phyloP scores from a whole-genome alignment of 2,113 vertebrate species.

The Leptobrachium ailaonicum region DNA sequence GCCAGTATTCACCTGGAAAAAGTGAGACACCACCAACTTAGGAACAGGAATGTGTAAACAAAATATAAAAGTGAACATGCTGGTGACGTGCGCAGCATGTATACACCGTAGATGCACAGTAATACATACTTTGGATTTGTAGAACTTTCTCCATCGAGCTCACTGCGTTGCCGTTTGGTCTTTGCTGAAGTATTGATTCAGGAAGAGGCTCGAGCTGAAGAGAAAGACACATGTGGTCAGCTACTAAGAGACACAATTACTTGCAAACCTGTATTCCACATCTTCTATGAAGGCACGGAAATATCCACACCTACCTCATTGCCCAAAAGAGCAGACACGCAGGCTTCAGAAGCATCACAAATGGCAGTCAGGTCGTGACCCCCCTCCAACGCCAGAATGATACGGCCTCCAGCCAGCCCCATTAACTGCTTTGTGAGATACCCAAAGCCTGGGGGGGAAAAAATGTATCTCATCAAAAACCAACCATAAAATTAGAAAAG shows the following conservation, averaged over 20 bases:
- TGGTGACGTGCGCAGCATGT: no score
- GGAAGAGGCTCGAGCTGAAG: conserved; percentile 80
- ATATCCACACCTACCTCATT: conserved; percentile 78
- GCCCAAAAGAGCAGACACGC: conserved; percentile 91
- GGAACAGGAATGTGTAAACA: not conserved
- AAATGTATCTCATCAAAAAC: not conserved
- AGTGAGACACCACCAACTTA: conserved; percentile 37
- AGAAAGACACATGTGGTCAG: not conserved
- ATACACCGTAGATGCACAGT: no score
- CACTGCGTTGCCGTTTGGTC: conserved; percentile 85
- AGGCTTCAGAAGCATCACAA: conserved; percentile 94
- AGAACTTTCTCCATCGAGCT: conserved; percentile 93
- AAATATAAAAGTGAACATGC: not conserved
- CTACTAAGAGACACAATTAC: not conserved
- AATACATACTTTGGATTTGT: conserved; percentile 85
- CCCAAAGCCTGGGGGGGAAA: conserved; percentile 83
- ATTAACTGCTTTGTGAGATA: conserved; percentile 98
- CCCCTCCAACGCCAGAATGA: conserved; percentile 91
- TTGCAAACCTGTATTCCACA: not conserved
- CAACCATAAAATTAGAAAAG: not conserved
- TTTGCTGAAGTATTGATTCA: conserved; percentile 85
- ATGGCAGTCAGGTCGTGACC: conserved; percentile 97
- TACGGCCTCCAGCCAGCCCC: conserved; percentile 88
- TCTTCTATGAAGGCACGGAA: not conserved
- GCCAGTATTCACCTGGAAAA: conserved; percentile 89